Percentiles rank a stretch among this genome's conserved stretches.
phyloP scores from a whole-genome alignment of 1,140 invertebrate species.

The Drosophila ogumai region DNA sequence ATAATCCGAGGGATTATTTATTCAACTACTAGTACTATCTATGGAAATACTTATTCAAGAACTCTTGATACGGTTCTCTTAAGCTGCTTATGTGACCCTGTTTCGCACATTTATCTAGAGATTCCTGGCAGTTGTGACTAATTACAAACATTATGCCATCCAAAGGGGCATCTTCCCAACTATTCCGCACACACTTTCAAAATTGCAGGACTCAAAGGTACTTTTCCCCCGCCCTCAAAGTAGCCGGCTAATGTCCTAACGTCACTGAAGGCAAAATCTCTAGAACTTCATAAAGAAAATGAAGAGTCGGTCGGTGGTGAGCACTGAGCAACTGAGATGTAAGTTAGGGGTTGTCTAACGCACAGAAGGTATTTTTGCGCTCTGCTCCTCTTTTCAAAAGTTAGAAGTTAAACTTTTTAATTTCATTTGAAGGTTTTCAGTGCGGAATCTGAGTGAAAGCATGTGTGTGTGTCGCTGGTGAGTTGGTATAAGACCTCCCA shows the following conservation, averaged over 20 bases:
- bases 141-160: constrained; percentile 37
- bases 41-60: neutral
- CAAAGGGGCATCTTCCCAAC: constrained; percentile 13
- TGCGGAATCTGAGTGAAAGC: constrained; percentile 26
- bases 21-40: neutral
- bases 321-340: constrained; percentile 5
- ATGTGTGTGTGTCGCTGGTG: constrained; percentile 9
- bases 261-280: constrained; percentile 17
- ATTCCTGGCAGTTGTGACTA: constrained; percentile 37
- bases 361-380: constrained; percentile 15
- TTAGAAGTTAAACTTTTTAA: constrained; percentile 69
- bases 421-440: constrained; percentile 61
- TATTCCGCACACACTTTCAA: constrained; percentile 8
- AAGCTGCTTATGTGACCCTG: constrained; percentile 19
- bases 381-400: constrained; percentile 12
- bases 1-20: constrained; percentile 2
- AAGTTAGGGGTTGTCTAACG: constrained; percentile 32
- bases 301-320: constrained; percentile 17
- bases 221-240: constrained; percentile 13
- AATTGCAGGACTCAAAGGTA: constrained; percentile 14
- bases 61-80: neutral
- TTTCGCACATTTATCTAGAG: constrained; percentile 9
- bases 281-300: constrained; percentile 29
- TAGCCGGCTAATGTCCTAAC: constrained; percentile 34
- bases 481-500: constrained; percentile 46